phyloP scores from a whole-genome alignment of 2,888 invertebrate species.

The Archips xylosteana region DNA sequence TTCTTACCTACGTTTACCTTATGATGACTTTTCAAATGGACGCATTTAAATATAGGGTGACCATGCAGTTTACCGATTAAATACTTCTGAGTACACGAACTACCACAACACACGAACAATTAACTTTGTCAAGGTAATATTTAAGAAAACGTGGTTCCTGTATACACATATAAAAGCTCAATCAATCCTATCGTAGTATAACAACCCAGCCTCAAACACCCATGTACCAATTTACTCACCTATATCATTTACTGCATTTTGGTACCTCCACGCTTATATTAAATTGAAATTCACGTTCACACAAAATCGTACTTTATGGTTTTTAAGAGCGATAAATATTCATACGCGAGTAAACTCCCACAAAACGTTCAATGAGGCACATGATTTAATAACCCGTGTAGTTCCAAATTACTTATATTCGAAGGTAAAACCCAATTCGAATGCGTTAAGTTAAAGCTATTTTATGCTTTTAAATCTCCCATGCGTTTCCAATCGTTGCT shows the following conservation, averaged over 20 bases:
- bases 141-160: no score
- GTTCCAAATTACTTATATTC: constrained; percentile 46
- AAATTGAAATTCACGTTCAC: constrained; percentile 40
- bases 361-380: constrained; percentile 60
- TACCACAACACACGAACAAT: no score
- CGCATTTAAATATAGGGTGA: no score
- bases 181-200: not conserved
- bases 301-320: constrained; percentile 44
- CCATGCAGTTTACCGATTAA: no score
- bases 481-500: no score
- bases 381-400: constrained; percentile 62
- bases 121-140: no score
- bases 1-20: no score
- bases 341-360: constrained; percentile 53
- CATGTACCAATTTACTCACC: not conserved
- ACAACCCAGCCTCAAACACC: not conserved
- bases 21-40: no score
- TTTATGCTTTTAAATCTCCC: no score
- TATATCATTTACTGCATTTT: constrained; percentile 3
- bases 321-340: constrained; percentile 56
- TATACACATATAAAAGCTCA: no score
- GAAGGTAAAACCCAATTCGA: constrained; percentile 14
- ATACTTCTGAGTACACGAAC: no score
- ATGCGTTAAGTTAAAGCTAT: not conserved
- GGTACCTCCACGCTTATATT: constrained; percentile 2